These are phyloP conservation scores for Idris sp. DNA, from an alignment of 1,140 invertebrate species.

Conservation along the genomic window DNA sequence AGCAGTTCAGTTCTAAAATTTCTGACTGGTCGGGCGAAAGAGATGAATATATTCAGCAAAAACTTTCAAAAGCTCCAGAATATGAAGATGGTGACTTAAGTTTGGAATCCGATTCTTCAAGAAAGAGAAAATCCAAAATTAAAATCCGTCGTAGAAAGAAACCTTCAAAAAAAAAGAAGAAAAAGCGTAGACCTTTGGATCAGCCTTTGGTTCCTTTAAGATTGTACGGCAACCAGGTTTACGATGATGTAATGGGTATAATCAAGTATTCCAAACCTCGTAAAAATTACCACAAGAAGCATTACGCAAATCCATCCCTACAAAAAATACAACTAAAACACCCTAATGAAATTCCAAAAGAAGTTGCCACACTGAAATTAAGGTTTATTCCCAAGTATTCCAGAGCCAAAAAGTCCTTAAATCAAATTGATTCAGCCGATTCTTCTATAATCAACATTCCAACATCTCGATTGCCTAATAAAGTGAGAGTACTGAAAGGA, in stretches of 20 bases:
- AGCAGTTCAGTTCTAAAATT: slow-evolving; percentile 65
- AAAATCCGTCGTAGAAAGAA: no score
- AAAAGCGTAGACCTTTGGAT: slow-evolving; percentile 19
- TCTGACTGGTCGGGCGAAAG: slow-evolving; percentile 58
- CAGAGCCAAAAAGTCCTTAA: not conserved
- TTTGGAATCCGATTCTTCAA: not conserved
- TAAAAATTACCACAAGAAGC: no score
- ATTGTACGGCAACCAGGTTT: slow-evolving; percentile 66
- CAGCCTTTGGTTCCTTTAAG: slow-evolving; percentile 31
- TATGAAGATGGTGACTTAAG: slow-evolving; percentile 16
- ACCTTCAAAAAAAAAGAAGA: slow-evolving; percentile 14
- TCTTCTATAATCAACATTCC: slow-evolving; percentile 25
- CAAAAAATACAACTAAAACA: not conserved
- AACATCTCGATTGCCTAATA: slow-evolving; percentile 15
- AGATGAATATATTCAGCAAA: slow-evolving; percentile 59
- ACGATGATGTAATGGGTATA: slow-evolving; percentile 75
- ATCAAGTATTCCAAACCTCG: slow-evolving; percentile 66
- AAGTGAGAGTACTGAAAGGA: slow-evolving; percentile 35
- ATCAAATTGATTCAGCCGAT: slow-evolving; percentile 1
- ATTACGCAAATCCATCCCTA: slow-evolving; percentile 10
- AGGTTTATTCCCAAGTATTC: slow-evolving; percentile 30
- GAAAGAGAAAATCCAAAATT: slow-evolving; percentile 9
- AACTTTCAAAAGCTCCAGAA: slow-evolving; percentile 67
- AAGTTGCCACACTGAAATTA: slow-evolving; percentile 21
- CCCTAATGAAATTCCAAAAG: not conserved